Base-by-base conservation (phyloP, 2,888 invertebrate species). In the Bombylius major region DNA sequence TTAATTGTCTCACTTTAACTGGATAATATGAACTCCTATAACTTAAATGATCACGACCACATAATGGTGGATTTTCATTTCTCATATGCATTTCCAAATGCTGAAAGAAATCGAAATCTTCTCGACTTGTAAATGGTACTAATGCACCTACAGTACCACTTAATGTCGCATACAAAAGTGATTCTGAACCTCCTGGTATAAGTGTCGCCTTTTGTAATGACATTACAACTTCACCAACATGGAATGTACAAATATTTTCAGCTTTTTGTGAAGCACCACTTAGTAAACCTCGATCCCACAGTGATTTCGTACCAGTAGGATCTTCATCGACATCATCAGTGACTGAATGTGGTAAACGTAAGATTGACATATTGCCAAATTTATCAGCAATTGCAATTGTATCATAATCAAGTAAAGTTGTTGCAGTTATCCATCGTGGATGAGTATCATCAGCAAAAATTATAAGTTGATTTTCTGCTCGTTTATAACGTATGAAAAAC, bases 11-110 rank as follows among this genome's bases (percentile, higher is more conserved):
- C 66, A 91, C 91, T 82, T 95, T 95, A 42, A 96, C 91, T 44
- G 99, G 96, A 71, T 91, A 97, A 75, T 98, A 98, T 68, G 94
- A 96, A 58, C 97, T 97, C 65, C 99, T 82, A 75, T 89, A 99
- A 0, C 96, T 93, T 36, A 99, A 79, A 73, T 99, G 99, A 75
- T 99, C 99, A 31, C 99, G 79, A 1, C 99, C 99, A 75, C 97
- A 96, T 0, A 99, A 76, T 0, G 99, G 97, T 0, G 95, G 82
- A 75, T 96, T 89, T 73, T 99, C 98, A 61, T 94, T 91, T 53
- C 99, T 79, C 94, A 99, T 94, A 72, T 99, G 97, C 98, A 99
- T 99, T 75, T 99, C 99, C 60, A 99, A 77, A 76, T 98, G 96
- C 70, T 98, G 97, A 78, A 99, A 99, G 73, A 99, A 98, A 71